These are phyloP conservation scores for Tenebrosternarchus preto DNA, from an alignment of 2,113 vertebrate genomes.

Conservation along the genomic window DNA sequence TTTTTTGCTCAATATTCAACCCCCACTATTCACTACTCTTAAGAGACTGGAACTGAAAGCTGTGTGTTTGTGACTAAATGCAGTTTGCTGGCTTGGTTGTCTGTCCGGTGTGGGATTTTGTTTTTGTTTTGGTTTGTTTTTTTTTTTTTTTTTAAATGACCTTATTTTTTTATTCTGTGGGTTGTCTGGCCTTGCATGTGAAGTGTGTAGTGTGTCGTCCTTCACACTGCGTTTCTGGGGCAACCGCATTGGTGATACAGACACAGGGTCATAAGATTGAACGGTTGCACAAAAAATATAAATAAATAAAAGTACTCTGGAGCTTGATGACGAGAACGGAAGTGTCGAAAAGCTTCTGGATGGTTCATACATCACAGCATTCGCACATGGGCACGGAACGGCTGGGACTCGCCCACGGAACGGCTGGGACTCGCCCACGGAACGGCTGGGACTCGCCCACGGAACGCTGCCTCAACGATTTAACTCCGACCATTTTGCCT, in stretches of 20 bases:
- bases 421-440: no score
- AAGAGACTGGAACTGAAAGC: slow-evolving; percentile 53
- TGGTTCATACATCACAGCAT: not conserved
- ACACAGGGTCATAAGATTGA: slow-evolving; percentile 58
- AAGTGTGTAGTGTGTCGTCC: slow-evolving; percentile 73
- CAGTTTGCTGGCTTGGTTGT: slow-evolving; percentile 52
- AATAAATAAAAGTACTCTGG: slow-evolving; percentile 20
- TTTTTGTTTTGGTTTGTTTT: no score
- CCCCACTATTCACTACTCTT: slow-evolving; percentile 60
- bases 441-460: slow-evolving; percentile 44
- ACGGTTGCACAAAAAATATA: slow-evolving; percentile 12
- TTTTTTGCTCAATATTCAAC: slow-evolving; percentile 32
- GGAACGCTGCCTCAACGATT: slow-evolving; percentile 14
- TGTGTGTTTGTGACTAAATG: not conserved
- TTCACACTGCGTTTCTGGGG: slow-evolving; percentile 63
- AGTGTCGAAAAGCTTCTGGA: not conserved
- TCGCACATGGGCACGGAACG: slow-evolving; percentile 9
- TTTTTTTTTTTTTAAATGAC: not conserved
- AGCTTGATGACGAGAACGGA: slow-evolving; percentile 14
- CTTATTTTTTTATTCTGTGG: slow-evolving; percentile 41
- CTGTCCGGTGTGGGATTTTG: not conserved
- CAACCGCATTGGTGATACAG: slow-evolving; percentile 45
- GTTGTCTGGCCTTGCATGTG: slow-evolving; percentile 73
- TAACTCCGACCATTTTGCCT: not conserved
- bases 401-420: no score